A percentile compares a stretch with the other conserved stretches of the same genome.
Evolutionary conservation across 2,113 vertebrate species (phyloP).

Genomic region (Spea bombifrons): DNA sequence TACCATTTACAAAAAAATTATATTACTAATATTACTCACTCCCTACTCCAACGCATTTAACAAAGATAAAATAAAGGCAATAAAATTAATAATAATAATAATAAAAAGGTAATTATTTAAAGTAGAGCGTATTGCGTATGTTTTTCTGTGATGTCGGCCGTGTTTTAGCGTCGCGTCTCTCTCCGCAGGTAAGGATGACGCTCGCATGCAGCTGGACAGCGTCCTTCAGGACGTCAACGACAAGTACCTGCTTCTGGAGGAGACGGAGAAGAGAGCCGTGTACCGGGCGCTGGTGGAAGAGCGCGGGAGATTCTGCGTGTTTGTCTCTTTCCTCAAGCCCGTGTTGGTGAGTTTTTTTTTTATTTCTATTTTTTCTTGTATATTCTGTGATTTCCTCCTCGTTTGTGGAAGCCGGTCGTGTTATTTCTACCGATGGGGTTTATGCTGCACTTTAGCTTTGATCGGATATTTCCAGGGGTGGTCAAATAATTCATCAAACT

Average conservation of each 20-base stretch:
- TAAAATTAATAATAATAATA: too few species aligned
- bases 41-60: too few species aligned
- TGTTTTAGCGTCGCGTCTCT: neutral
- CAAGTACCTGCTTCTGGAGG: conserved; percentile 73
- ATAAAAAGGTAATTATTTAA: too few species aligned
- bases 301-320: conserved; percentile 72
- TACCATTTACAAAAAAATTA: too few species aligned
- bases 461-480: too few species aligned
- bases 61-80: too few species aligned
- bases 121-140: too few species aligned
- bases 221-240: conserved; percentile 76
- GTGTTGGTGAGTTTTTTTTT: conserved; percentile 66
- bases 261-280: conserved; percentile 73
- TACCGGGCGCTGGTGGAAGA: conserved; percentile 73
- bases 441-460: neutral
- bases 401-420: too few species aligned
- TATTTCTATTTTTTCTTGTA: neutral
- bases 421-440: neutral
- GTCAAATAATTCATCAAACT: too few species aligned
- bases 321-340: conserved; percentile 73
- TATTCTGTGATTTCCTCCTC: neutral
- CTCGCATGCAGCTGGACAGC: conserved; percentile 69
- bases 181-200: conserved; percentile 69
- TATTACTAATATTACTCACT: too few species aligned
- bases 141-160: neutral